Evolutionary conservation across 2,113 vertebrate genomes (phyloP).

Genomic region (Cyanoliseus patagonus): DNA sequence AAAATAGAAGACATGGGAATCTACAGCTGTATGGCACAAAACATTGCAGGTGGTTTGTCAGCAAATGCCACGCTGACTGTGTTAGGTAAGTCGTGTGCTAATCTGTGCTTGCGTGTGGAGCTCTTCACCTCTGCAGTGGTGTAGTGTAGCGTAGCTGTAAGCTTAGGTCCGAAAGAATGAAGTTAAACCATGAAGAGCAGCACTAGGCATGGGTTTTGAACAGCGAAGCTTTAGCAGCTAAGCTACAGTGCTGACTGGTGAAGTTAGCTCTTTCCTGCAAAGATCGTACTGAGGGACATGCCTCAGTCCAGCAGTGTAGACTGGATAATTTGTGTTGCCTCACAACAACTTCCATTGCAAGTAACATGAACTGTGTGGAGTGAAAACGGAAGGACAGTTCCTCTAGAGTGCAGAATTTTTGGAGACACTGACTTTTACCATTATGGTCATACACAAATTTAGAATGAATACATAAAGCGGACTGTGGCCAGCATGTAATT

Average conservation of each 20-base stretch:
- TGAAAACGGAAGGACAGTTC: neutral
- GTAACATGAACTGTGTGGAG: neutral
- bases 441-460: neutral
- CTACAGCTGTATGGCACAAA: slow-evolving; percentile 85
- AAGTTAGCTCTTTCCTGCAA: too few species aligned
- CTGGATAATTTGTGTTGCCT: neutral
- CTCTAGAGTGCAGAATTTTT: neutral
- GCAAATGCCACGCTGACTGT: slow-evolving; percentile 81
- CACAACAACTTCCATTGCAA: neutral
- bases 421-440: neutral
- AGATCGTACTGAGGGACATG: too few species aligned
- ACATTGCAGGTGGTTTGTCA: slow-evolving; percentile 75
- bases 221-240: neutral
- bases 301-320: neutral
- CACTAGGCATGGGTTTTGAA: neutral
- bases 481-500: neutral
- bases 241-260: neutral
- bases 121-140: too few species aligned
- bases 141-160: neutral
- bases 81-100: slow-evolving; percentile 63
- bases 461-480: neutral
- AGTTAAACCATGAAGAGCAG: neutral
- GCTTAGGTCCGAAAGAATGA: neutral
- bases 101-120: neutral
- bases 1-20: slow-evolving; percentile 85